phyloP scores from a whole-genome alignment of 2,113 vertebrate species.

The Carlito syrichta region DNA sequence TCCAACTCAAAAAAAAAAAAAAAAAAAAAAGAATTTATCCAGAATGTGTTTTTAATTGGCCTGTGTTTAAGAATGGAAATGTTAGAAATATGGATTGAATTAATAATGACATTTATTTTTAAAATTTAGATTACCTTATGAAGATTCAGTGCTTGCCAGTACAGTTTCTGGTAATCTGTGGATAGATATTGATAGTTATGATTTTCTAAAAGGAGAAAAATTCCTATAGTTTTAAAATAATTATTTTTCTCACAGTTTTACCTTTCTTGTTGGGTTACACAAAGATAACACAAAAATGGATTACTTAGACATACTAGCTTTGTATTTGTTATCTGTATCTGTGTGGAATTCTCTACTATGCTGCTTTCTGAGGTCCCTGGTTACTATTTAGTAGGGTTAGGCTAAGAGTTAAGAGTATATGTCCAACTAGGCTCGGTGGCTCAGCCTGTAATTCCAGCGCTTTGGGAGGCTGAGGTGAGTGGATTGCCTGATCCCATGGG shows the following conservation, averaged over 20 bases:
- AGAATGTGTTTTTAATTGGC: neutral
- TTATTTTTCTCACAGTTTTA: neutral
- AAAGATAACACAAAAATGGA: neutral
- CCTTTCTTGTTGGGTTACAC: neutral
- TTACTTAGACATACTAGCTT: neutral
- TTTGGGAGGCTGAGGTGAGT: neutral
- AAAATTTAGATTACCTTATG: slow-evolving; percentile 27
- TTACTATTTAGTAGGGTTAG: neutral
- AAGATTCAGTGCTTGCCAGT: slow-evolving; percentile 7
- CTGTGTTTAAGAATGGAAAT: slow-evolving; percentile 3
- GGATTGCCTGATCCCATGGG: neutral
- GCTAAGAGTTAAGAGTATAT: neutral
- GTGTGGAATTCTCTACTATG: neutral
- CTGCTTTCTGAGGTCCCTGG: neutral
- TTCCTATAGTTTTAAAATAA: neutral
- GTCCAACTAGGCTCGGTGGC: too few relatives aligned
- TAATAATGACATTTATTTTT: neutral
- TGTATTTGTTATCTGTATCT: neutral
- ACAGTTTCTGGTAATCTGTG: neutral
- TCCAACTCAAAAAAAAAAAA: too few relatives aligned
- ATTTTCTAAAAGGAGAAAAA: neutral
- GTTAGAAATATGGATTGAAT: too few relatives aligned
- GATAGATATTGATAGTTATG: neutral
- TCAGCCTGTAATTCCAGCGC: too few relatives aligned
- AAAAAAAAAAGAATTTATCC: too few relatives aligned